Evolutionary conservation across 2,888 invertebrate species (phyloP).

Genomic region (Meteorus cinctellus): DNA sequence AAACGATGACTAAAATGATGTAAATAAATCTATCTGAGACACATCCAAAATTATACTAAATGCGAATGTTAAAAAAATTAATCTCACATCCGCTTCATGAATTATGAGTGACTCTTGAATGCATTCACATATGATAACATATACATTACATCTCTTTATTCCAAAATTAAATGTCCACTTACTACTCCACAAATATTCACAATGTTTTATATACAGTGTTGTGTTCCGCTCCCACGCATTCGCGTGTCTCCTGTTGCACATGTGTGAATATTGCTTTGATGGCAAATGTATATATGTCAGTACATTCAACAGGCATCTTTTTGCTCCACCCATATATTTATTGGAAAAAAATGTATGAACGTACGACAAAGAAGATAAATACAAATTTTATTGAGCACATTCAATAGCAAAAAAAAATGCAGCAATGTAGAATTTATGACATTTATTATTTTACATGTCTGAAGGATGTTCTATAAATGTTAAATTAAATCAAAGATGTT

Average conservation of each 20-base stretch:
- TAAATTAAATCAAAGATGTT: too few species aligned
- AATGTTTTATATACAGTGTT: neutral
- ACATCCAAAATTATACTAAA: too few species aligned
- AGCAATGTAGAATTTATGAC: too few species aligned
- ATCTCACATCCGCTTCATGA: neutral
- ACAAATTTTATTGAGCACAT: too few species aligned
- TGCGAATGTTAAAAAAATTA: neutral
- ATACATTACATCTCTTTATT: neutral
- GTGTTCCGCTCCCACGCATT: conserved; percentile 23
- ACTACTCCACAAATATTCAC: neutral
- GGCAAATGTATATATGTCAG: neutral
- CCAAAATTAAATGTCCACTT: neutral
- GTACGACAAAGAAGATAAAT: too few species aligned
- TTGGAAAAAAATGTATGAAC: neutral
- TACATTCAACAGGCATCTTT: conserved; percentile 1
- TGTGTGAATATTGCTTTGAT: conserved; percentile 3
- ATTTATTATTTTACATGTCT: too few species aligned
- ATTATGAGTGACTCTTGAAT: neutral
- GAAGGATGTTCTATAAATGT: too few species aligned
- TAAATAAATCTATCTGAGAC: too few species aligned
- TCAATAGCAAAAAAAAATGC: too few species aligned
- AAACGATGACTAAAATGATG: too few species aligned
- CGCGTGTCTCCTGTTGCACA: conserved; percentile 18
- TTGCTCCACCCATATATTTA: neutral
- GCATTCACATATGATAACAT: neutral